Evolutionary conservation across 2,888 invertebrate species (phyloP), one percentile per base, ranked within the genome.

Genomic region (Cephus pygmeus): DNA sequence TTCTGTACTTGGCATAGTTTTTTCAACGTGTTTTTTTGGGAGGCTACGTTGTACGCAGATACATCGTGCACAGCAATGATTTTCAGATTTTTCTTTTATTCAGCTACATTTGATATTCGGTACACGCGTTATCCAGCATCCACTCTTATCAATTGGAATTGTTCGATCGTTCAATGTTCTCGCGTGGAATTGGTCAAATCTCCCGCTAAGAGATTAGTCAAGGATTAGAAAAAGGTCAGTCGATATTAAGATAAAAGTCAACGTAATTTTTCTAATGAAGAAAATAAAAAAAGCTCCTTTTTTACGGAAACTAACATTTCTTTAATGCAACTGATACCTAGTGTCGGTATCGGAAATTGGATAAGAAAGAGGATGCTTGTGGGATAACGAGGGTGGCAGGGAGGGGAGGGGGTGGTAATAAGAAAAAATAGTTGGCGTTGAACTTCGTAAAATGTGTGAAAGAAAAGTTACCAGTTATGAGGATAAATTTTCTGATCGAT

Each of bases 401-500:
- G 30, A 23, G 31, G 30, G 31, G 31, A 12, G 4, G 69, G 11
- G 30, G 69, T 15, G 30, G 30, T 69, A 69, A 30, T 30, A 33
- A 12, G 33, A 69, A 69, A 69, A 69, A 69, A 69, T 69, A 69
- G 30, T 69, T 69, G 4, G 11, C n/a, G 4, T 30, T 15, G 69
- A 69, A 69, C 69, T 69, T 69, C 6, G 69, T 30, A 69, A 33
- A 69, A 11, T 69, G 69, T n/a, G 69, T 11, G 33, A 15, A 9
- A 75, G 31, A 40, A 40, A 15, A 40, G 12, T 40, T 40, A 40
- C 6, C 4, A 15, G 6, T 15, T 40, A 40, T 30, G 3, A 15
- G 75, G 15, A 33, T 23, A 73, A 76, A 76, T 15, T 76, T 76
- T 76, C 76, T 76, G 73, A 76, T 73, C 73, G 73, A 76, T 76